Evolutionary conservation across 2,888 invertebrate species (phyloP).

Genomic region (Aplocera efformata): DNA sequence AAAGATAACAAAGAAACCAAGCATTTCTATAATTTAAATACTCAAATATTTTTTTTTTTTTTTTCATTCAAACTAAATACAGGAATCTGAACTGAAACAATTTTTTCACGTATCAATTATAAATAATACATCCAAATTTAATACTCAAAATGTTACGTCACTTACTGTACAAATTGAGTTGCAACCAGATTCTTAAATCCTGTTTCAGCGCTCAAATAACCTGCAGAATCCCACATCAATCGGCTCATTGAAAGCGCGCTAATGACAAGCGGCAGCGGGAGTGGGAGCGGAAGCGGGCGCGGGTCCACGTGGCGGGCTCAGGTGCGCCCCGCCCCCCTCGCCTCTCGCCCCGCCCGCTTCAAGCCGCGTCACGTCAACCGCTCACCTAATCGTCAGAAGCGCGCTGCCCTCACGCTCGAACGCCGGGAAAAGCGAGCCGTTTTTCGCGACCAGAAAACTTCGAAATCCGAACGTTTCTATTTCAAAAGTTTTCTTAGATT

Average conservation of each 20-base stretch:
- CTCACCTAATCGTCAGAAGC: conserved; percentile 69
- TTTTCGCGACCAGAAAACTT: conserved; percentile 73
- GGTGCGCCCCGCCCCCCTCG: conserved; percentile 72
- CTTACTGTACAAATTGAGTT: too few species aligned
- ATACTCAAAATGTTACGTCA: too few species aligned
- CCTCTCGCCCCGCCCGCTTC: conserved; percentile 56
- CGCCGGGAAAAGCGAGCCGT: conserved; percentile 76
- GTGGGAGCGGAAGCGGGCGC: conserved; percentile 44
- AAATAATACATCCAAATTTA: too few species aligned
- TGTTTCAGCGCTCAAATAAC: conserved; percentile 36
- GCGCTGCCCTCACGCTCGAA: conserved; percentile 76
- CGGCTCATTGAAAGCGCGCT: conserved; percentile 60
- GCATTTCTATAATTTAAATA: too few species aligned
- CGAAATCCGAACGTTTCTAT: conserved; percentile 53
- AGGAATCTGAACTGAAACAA: too few species aligned
- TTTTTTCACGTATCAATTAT: too few species aligned
- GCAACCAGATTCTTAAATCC: too few species aligned
- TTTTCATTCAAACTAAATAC: too few species aligned
- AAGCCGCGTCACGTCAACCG: conserved; percentile 57
- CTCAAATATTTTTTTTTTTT: too few species aligned
- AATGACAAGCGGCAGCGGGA: conserved; percentile 46
- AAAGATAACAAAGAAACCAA: too few species aligned
- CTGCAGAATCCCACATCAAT: conserved; percentile 48
- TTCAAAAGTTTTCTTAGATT: conserved; percentile 39
- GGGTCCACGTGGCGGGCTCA: conserved; percentile 63